A percentile compares a stretch with the other conserved stretches of the same genome.
phyloP scores from a whole-genome alignment of 2,888 invertebrate species.

The Stenodema calcarata region DNA sequence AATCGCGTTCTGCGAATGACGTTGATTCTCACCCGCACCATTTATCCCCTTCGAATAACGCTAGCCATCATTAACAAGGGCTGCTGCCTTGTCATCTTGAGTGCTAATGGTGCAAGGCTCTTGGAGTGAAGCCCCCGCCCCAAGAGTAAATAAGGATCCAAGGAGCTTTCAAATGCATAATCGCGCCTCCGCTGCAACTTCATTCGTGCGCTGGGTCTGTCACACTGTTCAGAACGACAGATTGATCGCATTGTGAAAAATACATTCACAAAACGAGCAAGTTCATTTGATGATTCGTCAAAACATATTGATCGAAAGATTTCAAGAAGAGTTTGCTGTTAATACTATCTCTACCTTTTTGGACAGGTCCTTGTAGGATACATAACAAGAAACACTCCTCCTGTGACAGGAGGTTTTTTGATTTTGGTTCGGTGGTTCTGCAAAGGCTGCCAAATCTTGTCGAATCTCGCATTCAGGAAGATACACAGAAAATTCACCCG shows the following conservation, averaged over 20 bases:
- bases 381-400: no score
- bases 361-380: no score
- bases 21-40: slow-evolving; percentile 35
- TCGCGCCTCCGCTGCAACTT: not conserved
- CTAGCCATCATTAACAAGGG: slow-evolving; percentile 43
- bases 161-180: slow-evolving; percentile 30
- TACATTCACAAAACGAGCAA: not conserved
- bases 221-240: not conserved
- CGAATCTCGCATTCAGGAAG: no score
- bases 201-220: not conserved
- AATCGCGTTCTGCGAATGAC: slow-evolving; percentile 33
- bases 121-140: not conserved
- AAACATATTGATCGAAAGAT: no score
- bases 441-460: no score
- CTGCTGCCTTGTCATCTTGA: slow-evolving; percentile 43
- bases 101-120: slow-evolving; percentile 33
- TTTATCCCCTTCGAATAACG: slow-evolving; percentile 18
- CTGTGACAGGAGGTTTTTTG: no score
- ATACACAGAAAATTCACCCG: no score
- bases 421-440: no score
- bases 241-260: not conserved
- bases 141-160: slow-evolving; percentile 2
- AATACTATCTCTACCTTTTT: no score
- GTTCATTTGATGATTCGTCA: no score
- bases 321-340: no score